Base-by-base conservation (phyloP, 2,888 invertebrate species). In the Aporophyla lueneburgensis region DNA sequence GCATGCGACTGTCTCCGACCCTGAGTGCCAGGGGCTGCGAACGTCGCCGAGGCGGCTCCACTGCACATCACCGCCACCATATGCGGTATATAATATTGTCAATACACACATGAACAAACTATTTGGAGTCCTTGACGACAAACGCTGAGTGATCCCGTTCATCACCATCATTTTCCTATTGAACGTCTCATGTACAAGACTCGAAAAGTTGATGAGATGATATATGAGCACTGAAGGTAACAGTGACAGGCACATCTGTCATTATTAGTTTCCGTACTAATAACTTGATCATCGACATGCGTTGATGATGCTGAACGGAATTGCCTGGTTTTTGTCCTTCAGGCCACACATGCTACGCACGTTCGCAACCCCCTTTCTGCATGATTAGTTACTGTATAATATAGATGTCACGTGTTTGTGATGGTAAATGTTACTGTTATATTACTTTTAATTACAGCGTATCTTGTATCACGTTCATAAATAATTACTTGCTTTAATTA, bases 1-100 rank as follows among this genome's bases (percentile, higher is more conserved):
- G 96, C 96, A 96, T 96, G 96, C 94, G 96, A 96, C 95, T 96
- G 96, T 93, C 95, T 96, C 96, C 96, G 95, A 96, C 96, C 96
- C 96, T 91, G 94, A 95, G 94, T 93, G 93, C 93, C 93, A 92
- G 96, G 96, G 96, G 96, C 95, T 96, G 96, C 96, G 96, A 96
- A 96, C 96, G 96, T 94, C 95, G 92, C 91, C 94, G 93, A 87
- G 91, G 87, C 88, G 91, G 89, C 92, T 90, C 92, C 86, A 88
- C 93, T 91, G 93, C 93, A 91, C 90, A 85, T 84, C 93, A 91
- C 94, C 93, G 93, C 93, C 94, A 89, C 89, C 92, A 91, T 88
- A 88, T 86, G 96, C 94, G 96, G 96, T 96, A 96, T 90, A 92
- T 93, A 81, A 89, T 86, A 94, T 93, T 92, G 93, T 91, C 90